These are phyloP conservation scores for Pionites leucogaster DNA, from an alignment of 2,113 vertebrate genomes.

Conservation along the genomic window DNA sequence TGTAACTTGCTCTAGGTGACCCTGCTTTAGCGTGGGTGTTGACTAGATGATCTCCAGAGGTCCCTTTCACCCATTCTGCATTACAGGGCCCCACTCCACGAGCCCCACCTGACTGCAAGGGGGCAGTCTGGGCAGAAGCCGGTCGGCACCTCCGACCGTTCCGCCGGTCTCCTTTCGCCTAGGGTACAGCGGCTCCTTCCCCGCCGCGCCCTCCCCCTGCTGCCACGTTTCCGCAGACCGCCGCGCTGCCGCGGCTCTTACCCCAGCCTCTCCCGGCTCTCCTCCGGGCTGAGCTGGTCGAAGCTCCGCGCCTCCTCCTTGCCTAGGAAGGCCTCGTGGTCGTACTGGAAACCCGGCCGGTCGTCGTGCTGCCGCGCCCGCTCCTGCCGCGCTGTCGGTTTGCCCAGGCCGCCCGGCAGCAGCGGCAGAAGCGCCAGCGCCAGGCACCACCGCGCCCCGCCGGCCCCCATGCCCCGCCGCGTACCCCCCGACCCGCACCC, in stretches of 20 bases:
- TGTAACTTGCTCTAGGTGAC: not conserved
- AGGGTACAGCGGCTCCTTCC: not conserved
- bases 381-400: slow-evolving; percentile 89
- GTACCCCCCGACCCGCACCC: not conserved
- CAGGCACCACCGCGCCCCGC: not conserved
- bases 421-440: slow-evolving; percentile 61
- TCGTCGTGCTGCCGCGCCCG: slow-evolving; percentile 84
- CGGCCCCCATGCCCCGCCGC: not conserved
- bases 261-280: slow-evolving; percentile 91
- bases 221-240: slow-evolving; percentile 69
- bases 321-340: slow-evolving; percentile 96
- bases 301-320: slow-evolving; percentile 95
- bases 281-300: slow-evolving; percentile 92
- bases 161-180: not conserved
- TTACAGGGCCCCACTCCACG: fast-evolving
- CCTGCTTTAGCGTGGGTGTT: not conserved
- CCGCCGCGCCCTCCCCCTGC: not conserved
- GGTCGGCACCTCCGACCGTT: not conserved
- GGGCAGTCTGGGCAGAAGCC: not conserved
- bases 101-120: fast-evolving
- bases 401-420: slow-evolving; percentile 65
- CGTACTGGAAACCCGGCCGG: slow-evolving; percentile 88
- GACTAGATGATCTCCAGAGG: no score
- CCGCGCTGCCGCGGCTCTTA: slow-evolving; percentile 66
- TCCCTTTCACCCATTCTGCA: no score